Percentiles rank a stretch among this genome's conserved stretches.
phyloP scores from a whole-genome alignment of 2,888 invertebrate genomes.

The Cosmopolites sordidus region DNA sequence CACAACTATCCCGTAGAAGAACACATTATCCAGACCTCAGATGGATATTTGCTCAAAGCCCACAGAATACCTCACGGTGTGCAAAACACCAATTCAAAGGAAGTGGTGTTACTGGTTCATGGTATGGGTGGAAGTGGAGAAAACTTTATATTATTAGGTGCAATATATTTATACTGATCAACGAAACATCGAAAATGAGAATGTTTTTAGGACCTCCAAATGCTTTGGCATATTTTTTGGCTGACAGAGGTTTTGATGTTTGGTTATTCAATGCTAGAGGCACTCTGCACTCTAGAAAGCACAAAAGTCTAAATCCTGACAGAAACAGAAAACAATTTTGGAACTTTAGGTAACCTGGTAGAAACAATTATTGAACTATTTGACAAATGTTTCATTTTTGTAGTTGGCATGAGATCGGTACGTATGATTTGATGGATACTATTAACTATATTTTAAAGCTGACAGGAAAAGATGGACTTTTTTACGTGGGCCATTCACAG shows the following conservation, averaged over 20 bases:
- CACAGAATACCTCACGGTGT: constrained; percentile 19
- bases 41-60: constrained; percentile 17
- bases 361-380: no score
- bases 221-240: constrained; percentile 16
- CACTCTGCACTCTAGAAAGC: constrained; percentile 16
- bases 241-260: constrained; percentile 23
- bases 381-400: no score
- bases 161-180: no score
- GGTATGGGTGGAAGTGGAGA: constrained; percentile 17
- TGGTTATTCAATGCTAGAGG: constrained; percentile 24
- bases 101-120: constrained; percentile 13
- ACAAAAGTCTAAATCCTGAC: constrained; percentile 14
- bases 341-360: constrained; percentile 20
- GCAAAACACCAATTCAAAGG: background rate
- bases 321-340: constrained; percentile 20
- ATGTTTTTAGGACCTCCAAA: constrained; percentile 17
- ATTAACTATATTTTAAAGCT: constrained; percentile 62
- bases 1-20: constrained; percentile 18
- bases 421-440: constrained; percentile 72
- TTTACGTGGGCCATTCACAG: constrained; percentile 77
- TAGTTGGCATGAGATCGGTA: constrained; percentile 79
- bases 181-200: no score
- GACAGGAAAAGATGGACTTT: constrained; percentile 58
- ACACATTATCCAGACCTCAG: constrained; percentile 14
- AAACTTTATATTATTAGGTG: constrained; percentile 14